A percentile compares a stretch with the other conserved stretches of the same genome.
These are phyloP conservation scores for Anagrus nilaparvatae DNA, from an alignment of 1,140 invertebrate genomes.

Conservation along the genomic window DNA sequence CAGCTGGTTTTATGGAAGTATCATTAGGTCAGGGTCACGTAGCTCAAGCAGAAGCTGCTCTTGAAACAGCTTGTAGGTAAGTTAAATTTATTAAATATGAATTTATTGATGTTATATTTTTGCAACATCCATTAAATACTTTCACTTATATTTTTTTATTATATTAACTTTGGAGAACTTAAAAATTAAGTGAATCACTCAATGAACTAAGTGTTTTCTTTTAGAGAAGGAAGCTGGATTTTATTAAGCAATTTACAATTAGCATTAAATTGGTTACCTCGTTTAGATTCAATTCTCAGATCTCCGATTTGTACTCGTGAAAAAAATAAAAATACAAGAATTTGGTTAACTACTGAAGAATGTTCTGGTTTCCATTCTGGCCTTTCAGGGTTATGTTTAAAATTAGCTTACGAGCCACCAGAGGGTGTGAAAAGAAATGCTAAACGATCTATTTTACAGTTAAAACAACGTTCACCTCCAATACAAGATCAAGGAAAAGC, in stretches of 20 bases:
- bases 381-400: conserved; percentile 59
- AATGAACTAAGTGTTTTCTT: too few species aligned
- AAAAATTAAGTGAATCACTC: not conserved
- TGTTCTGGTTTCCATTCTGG: conserved; percentile 54
- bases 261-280: conserved; percentile 64
- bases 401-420: conserved; percentile 78
- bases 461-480: conserved; percentile 28
- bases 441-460: conserved; percentile 37
- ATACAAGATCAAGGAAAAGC: conserved; percentile 41
- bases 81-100: not conserved
- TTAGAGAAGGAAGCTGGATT: conserved; percentile 59
- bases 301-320: conserved; percentile 50
- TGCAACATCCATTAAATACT: too few species aligned
- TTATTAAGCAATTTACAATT: conserved; percentile 85
- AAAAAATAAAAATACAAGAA: conserved; percentile 48
- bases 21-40: conserved; percentile 61
- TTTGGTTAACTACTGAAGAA: conserved; percentile 70
- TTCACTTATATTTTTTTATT: too few species aligned
- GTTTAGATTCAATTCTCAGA: conserved; percentile 57
- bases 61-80: conserved; percentile 42
- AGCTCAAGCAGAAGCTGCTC: conserved; percentile 50
- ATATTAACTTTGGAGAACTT: too few species aligned
- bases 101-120: not conserved
- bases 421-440: conserved; percentile 52
- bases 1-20: conserved; percentile 43